Percentiles rank a stretch among this genome's conserved stretches.
Conservation (phyloP, 2,797 vertebrate genomes). For the Rhinatrema bivittatum region DNA sequence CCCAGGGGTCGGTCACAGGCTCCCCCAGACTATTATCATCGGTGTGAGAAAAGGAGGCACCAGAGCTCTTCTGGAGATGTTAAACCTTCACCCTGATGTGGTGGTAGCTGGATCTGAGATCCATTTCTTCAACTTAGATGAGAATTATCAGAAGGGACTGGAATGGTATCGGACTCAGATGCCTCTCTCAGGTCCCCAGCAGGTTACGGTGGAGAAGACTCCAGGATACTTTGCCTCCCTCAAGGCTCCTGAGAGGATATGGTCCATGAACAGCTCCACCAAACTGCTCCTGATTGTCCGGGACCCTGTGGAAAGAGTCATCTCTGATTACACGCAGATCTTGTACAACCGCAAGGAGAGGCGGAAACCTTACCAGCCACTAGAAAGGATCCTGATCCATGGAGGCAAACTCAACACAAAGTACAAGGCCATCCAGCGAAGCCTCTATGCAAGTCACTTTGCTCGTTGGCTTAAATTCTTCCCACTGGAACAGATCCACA, state of each 20-base stretch:
- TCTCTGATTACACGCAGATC: constrained; percentile 78
- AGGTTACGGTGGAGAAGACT: constrained; percentile 74
- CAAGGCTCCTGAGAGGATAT: constrained; percentile 52
- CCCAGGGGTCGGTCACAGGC: too few relatives aligned
- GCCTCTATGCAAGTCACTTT: constrained; percentile 65
- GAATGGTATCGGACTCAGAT: constrained; percentile 71
- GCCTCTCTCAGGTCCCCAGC: constrained; percentile 51
- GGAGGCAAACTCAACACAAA: constrained; percentile 48
- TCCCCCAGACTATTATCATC: constrained; percentile 41
- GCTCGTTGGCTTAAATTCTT: constrained; percentile 64
- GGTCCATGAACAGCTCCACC: constrained; percentile 53
- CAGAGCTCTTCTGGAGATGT: constrained; percentile 37
- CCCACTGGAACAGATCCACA: constrained; percentile 61
- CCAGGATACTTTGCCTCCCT: constrained; percentile 67
- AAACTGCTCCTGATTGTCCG: constrained; percentile 67
- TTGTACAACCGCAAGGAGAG: constrained; percentile 64
- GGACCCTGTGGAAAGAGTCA: constrained; percentile 65
- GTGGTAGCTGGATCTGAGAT: constrained; percentile 60
- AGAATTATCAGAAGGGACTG: constrained; percentile 60
- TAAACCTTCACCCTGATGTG: constrained; percentile 34
- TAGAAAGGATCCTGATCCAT: constrained; percentile 59
- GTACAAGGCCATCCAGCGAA: constrained; percentile 71
- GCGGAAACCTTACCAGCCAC: constrained; percentile 60
- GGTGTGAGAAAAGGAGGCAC: constrained; percentile 64
- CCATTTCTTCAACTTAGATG: constrained; percentile 73